A percentile compares a stretch with the other conserved stretches of the same genome.
Conservation (phyloP, 1,140 invertebrate genomes). For the Neodiprion fabricii region DNA sequence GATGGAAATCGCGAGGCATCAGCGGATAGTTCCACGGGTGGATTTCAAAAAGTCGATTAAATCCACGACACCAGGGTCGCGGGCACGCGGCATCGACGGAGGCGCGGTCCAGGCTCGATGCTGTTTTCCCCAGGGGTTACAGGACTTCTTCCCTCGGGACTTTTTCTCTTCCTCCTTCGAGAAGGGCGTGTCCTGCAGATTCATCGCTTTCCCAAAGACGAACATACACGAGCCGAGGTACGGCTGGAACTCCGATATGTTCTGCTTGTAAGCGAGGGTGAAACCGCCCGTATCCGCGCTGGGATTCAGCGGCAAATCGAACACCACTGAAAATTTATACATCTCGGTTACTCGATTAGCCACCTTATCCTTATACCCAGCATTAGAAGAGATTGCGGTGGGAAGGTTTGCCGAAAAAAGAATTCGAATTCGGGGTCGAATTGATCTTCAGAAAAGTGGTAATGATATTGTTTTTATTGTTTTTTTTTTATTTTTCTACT, state of each 20-base stretch:
- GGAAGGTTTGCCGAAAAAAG: no score
- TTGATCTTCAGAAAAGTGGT: no score
- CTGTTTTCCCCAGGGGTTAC: conserved; percentile 29
- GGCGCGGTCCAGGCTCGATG: conserved; percentile 40
- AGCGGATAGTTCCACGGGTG: not conserved
- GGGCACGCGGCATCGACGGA: conserved; percentile 29
- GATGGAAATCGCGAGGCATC: no score
- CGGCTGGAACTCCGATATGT: conserved; percentile 60
- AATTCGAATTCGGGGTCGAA: no score
- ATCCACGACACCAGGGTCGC: conserved; percentile 38
- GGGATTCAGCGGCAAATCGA: conserved; percentile 66
- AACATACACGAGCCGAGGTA: conserved; percentile 66
- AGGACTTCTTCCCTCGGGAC: not conserved
- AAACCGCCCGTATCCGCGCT: conserved; percentile 70
- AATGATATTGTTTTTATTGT: no score
- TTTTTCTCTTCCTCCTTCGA: not conserved
- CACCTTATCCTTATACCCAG: no score
- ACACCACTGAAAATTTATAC: conserved; percentile 62
- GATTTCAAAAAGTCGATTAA: conserved; percentile 40
- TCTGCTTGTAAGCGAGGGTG: conserved; percentile 67
- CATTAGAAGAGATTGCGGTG: no score
- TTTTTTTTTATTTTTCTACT: no score
- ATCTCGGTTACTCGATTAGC: no score
- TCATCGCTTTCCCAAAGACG: conserved; percentile 61
- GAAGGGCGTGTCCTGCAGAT: conserved; percentile 17